phyloP scores from a whole-genome alignment of 2,113 vertebrate species.

The Notechis scutatus region DNA sequence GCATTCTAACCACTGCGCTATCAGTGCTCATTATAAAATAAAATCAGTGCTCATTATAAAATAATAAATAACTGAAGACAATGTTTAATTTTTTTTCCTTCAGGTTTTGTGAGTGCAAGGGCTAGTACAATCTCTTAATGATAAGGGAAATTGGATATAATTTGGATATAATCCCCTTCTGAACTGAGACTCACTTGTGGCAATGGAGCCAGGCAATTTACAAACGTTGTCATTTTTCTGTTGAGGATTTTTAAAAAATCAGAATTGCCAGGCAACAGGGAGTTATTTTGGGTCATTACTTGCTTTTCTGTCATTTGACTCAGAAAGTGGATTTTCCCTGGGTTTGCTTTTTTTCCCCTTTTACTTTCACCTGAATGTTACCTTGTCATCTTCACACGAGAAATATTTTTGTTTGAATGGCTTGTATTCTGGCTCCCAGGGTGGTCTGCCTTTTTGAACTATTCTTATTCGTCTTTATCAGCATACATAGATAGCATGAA shows the following conservation, averaged over 20 bases:
- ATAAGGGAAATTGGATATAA: neutral
- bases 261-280: neutral
- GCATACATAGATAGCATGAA: neutral
- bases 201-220: neutral
- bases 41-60: neutral
- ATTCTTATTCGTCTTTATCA: neutral
- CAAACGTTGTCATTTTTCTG: neutral
- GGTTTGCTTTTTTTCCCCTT: neutral
- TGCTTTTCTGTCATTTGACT: neutral
- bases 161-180: neutral
- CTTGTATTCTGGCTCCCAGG: neutral
- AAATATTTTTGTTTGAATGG: neutral
- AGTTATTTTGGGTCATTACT: neutral
- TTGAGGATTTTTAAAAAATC: neutral
- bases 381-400: neutral
- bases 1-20: neutral
- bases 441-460: neutral
- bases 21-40: neutral
- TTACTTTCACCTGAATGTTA: neutral
- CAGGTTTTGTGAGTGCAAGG: neutral
- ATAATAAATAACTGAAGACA: neutral
- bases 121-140: neutral
- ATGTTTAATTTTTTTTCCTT: neutral
- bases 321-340: neutral
- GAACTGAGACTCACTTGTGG: neutral